Evolutionary conservation across 1,140 invertebrate species (phyloP).

Genomic region (Pantala flavescens): DNA sequence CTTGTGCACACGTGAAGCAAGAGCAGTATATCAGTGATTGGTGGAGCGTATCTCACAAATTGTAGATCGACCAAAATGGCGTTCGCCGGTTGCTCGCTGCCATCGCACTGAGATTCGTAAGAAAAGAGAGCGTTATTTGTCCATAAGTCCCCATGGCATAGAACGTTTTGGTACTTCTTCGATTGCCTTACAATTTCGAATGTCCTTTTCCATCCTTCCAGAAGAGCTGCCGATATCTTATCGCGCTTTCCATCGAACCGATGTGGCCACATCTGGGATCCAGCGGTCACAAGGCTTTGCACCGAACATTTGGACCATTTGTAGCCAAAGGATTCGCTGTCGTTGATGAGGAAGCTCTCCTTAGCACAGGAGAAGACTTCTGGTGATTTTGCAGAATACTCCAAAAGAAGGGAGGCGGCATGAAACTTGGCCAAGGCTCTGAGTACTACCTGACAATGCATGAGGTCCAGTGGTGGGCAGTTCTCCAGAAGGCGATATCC

Average conservation of each 20-base stretch:
- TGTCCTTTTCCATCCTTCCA: constrained; percentile 25
- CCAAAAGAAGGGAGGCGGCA: constrained; percentile 41
- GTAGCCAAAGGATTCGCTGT: constrained; percentile 39
- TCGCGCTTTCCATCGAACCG: constrained; percentile 28
- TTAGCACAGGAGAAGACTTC: constrained; percentile 26
- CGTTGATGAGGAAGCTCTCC: constrained; percentile 36
- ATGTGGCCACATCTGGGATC: constrained; percentile 37
- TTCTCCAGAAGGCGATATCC: constrained; percentile 32
- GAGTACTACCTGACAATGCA: constrained; percentile 39
- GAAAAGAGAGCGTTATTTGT: constrained; percentile 31
- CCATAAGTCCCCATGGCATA: constrained; percentile 31
- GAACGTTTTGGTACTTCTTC: constrained; percentile 13
- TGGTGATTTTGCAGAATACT: constrained; percentile 27
- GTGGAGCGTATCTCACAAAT: constrained; percentile 39
- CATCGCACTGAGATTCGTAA: not conserved
- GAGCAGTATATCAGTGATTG: constrained; percentile 37
- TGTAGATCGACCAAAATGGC: constrained; percentile 47
- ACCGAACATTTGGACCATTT: constrained; percentile 29
- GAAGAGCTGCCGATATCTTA: constrained; percentile 27
- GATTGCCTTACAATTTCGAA: constrained; percentile 32
- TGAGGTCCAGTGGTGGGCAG: constrained; percentile 34
- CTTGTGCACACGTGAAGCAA: constrained; percentile 32
- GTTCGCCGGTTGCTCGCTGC: not conserved
- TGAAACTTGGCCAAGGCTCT: constrained; percentile 43
- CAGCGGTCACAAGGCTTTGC: constrained; percentile 36